Evolutionary conservation across 2,797 vertebrate genomes (phyloP).

Genomic region (Sebastes diaconus): DNA sequence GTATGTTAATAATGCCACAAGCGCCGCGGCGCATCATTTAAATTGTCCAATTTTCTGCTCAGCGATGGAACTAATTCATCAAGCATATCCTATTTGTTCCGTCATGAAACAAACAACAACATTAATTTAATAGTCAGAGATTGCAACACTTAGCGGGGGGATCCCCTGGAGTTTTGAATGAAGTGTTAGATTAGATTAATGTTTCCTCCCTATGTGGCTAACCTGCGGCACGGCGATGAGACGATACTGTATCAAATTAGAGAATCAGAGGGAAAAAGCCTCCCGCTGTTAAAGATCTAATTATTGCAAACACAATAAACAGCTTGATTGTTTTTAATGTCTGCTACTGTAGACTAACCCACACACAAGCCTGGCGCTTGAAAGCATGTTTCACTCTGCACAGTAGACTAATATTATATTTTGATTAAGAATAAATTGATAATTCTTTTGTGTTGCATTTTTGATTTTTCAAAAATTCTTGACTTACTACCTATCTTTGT

Average conservation of each 20-base stretch:
- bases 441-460: neutral
- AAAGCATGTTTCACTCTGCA: neutral
- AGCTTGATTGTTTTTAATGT: constrained; percentile 77
- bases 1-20: constrained; percentile 21
- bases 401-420: neutral
- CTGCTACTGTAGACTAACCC: constrained; percentile 11
- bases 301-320: constrained; percentile 80
- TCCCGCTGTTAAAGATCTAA: constrained; percentile 76
- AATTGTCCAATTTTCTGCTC: constrained; percentile 46
- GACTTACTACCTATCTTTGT: neutral
- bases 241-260: constrained; percentile 76
- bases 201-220: constrained; percentile 77
- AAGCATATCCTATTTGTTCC: constrained; percentile 70
- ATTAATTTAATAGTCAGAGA: constrained; percentile 75
- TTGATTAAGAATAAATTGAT: neutral
- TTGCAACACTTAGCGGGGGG: constrained; percentile 67
- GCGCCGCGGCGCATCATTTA: constrained; percentile 13
- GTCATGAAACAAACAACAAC: constrained; percentile 79
- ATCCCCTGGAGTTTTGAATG: constrained; percentile 78
- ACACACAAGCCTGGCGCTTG: constrained; percentile 5
- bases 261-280: constrained; percentile 68
- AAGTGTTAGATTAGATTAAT: constrained; percentile 81
- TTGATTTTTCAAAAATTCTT: neutral
- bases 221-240: constrained; percentile 71
- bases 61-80: constrained; percentile 46